These are phyloP conservation scores for Ophraella communa DNA, from an alignment of 2,888 invertebrate genomes.

Conservation along the genomic window DNA sequence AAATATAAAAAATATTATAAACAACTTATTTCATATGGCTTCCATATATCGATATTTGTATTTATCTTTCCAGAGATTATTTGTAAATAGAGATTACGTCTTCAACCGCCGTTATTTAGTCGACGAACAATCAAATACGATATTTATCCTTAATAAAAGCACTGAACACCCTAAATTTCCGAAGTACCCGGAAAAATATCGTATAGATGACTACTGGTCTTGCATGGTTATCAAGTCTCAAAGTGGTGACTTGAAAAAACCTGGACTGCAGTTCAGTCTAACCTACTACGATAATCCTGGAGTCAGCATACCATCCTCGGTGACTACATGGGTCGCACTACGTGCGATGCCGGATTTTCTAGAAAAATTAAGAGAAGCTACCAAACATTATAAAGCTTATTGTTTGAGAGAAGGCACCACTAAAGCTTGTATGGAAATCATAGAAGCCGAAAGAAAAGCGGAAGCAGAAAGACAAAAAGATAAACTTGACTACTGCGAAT, in stretches of 20 bases:
- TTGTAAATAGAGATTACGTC: constrained; percentile 87
- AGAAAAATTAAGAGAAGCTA: constrained; percentile 72
- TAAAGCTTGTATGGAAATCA: constrained; percentile 42
- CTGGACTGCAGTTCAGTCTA: constrained; percentile 80
- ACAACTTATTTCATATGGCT: too few species aligned
- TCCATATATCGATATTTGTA: constrained; percentile 21
- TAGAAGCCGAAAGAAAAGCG: constrained; percentile 33
- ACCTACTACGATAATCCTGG: constrained; percentile 92
- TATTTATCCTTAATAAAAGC: constrained; percentile 72
- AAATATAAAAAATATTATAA: too few species aligned
- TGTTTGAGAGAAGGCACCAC: constrained; percentile 50
- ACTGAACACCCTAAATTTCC: constrained; percentile 76
- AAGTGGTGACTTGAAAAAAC: constrained; percentile 63
- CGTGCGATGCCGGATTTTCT: constrained; percentile 81
- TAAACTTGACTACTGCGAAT: constrained; percentile 43
- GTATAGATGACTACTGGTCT: constrained; percentile 85
- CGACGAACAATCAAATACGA: constrained; percentile 65
- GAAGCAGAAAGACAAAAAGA: constrained; percentile 39
- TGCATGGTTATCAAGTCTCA: constrained; percentile 82
- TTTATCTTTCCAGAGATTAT: constrained; percentile 68
- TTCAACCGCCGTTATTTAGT: constrained; percentile 74
- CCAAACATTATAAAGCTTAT: constrained; percentile 67
- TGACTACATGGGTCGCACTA: constrained; percentile 77
- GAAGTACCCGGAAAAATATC: constrained; percentile 69
- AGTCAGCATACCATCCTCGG: constrained; percentile 73